Evolutionary conservation across 2,797 vertebrate species (phyloP).

Genomic region (Tokudaia tokunoshimensis): DNA sequence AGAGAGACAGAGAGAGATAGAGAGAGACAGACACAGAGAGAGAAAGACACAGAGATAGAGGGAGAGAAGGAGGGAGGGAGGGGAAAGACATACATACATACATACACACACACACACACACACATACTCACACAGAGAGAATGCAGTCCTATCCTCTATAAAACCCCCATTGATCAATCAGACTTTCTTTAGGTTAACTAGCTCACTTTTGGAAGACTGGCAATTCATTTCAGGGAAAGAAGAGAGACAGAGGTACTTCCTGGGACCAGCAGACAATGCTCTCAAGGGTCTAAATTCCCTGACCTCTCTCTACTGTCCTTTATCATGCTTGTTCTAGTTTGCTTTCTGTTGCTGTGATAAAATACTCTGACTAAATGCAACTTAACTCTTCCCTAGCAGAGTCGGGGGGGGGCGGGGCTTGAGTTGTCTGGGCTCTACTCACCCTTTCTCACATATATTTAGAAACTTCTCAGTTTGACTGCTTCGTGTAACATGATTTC

Average conservation of each 20-base stretch:
- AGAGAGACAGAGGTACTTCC: accelerated
- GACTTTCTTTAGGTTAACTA: too few relatives aligned
- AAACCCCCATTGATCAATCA: neutral
- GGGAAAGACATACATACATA: too few relatives aligned
- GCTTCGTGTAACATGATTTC: neutral
- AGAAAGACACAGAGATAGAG: too few relatives aligned
- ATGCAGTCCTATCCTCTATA: neutral
- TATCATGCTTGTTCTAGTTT: neutral
- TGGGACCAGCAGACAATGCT: accelerated
- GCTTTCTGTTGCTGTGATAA: neutral
- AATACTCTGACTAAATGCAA: neutral
- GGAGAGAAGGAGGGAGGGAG: too few relatives aligned
- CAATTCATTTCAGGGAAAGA: too few relatives aligned
- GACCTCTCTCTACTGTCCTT: neutral
- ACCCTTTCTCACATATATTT: neutral
- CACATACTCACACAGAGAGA: too few relatives aligned
- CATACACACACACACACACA: too few relatives aligned
- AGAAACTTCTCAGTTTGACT: neutral
- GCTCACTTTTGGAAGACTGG: neutral
- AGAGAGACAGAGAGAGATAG: too few relatives aligned
- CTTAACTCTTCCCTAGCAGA: neutral
- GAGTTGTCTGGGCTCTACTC: too few relatives aligned
- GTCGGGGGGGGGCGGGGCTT: too few relatives aligned
- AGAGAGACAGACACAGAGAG: too few relatives aligned
- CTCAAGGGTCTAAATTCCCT: accelerated